Evolutionary conservation across 2,113 vertebrate species (phyloP), one percentile per base, ranked within the genome.

Genomic region (Epinephelus cyanopodus): DNA sequence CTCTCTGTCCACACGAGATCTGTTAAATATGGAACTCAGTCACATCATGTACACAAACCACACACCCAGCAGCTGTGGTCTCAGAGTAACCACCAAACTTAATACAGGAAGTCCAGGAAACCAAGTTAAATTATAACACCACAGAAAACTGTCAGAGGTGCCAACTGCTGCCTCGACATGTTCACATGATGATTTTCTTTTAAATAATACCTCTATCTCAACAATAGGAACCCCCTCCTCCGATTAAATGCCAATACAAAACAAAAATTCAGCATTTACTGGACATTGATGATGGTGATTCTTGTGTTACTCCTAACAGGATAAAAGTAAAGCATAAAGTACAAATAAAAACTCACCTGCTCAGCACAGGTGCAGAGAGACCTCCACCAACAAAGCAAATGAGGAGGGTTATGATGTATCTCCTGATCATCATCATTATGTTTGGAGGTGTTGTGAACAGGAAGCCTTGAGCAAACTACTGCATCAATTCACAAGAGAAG

Each of bases 341-440:
- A 45, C 42, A 45, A 45, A 45, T 45, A 17, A 15, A n/a, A 9
- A 50, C 54, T 27, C 75, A 86, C 88, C 85, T 87, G 45, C 10
- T 39, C 25, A 5, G 42, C 10, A 79, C 3, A 15, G 57, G 53
- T 19, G 48, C 57, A 37, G 53, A 45, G 21, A 66, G 18, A 6
- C 19, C 3, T 53, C 42, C 62, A 47, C 5, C 21, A 14, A 82
- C 4, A 23, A 6, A 60, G 23, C 72, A 14, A 0, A 86, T 9
- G 12, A 80, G 14, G 7, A 74, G 18, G 12, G 57, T 8, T 0
- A 69, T 0, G 17, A 62, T 25, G 3, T 19, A 7, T 57, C 37
- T 29, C 3, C 37, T 17, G 18, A 54, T 54, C n/a, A 11, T 45
- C 42, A 45, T 45, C 42, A 45, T 45, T 8, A 17, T 33, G 27